phyloP scores from a whole-genome alignment of 2,888 invertebrate species.

The Ariolimax columbianus region DNA sequence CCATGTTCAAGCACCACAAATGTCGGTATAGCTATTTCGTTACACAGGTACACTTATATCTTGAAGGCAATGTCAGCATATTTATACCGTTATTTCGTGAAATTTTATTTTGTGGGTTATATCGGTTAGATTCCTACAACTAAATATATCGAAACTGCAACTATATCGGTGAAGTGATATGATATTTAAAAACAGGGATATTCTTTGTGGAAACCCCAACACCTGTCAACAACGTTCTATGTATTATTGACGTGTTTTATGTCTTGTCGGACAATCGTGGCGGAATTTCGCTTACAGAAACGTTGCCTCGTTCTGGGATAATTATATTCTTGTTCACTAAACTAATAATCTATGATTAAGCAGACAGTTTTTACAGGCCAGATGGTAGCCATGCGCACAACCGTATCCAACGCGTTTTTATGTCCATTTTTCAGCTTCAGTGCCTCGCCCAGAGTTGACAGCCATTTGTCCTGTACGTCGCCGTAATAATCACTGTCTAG shows the following conservation, averaged over 20 bases:
- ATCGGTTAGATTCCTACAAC: too few relatives aligned
- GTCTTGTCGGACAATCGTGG: background rate
- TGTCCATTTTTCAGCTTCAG: background rate
- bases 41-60: too few relatives aligned
- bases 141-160: too few relatives aligned
- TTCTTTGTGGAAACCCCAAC: too few relatives aligned
- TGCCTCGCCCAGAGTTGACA: background rate
- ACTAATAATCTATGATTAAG: slow-evolving; percentile 30
- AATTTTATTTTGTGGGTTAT: too few relatives aligned
- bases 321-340: slow-evolving; percentile 13
- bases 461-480: slow-evolving; percentile 1
- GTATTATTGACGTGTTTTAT: background rate
- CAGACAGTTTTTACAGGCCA: slow-evolving; percentile 28
- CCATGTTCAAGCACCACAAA: too few relatives aligned
- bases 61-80: too few relatives aligned
- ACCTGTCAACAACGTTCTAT: too few relatives aligned
- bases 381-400: slow-evolving; percentile 41
- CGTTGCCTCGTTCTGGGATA: background rate
- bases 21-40: too few relatives aligned
- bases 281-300: background rate
- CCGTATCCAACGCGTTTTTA: background rate
- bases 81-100: too few relatives aligned
- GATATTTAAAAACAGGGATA: too few relatives aligned
- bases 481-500: slow-evolving; percentile 15
- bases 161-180: too few relatives aligned